Percentiles rank a stretch among this genome's conserved stretches.
These are phyloP conservation scores for Syngnathus floridae DNA, from an alignment of 2,113 vertebrate species.

Conservation along the genomic window DNA sequence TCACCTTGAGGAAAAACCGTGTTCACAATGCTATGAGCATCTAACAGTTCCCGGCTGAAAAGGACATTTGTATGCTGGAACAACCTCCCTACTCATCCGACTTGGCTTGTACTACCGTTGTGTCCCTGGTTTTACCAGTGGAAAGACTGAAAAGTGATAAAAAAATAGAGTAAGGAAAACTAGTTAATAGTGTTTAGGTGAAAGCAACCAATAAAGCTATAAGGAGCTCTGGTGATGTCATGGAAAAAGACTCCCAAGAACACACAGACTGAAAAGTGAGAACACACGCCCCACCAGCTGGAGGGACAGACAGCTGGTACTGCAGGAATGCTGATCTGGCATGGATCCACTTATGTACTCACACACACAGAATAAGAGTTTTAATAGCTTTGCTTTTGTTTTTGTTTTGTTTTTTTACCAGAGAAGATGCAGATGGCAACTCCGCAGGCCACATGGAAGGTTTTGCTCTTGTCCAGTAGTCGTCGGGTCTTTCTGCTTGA, in stretches of 20 bases:
- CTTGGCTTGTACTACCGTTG: too few species aligned
- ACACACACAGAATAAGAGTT: constrained; percentile 14
- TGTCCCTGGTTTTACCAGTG: too few species aligned
- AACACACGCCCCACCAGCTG: constrained; percentile 31
- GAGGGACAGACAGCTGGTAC: constrained; percentile 35
- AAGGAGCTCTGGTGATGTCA: constrained; percentile 43
- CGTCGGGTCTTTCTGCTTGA: constrained; percentile 82
- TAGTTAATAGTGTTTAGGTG: not conserved
- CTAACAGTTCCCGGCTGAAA: not conserved
- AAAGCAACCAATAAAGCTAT: constrained; percentile 25
- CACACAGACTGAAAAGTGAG: constrained; percentile 21
- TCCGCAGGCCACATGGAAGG: constrained; percentile 85
- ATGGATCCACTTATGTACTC: constrained; percentile 24
- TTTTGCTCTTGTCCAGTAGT: constrained; percentile 85
- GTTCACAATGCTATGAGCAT: not conserved
- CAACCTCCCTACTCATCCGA: too few species aligned
- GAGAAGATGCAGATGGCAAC: constrained; percentile 86
- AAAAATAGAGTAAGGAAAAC: not conserved
- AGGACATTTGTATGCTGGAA: too few species aligned
- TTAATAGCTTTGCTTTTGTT: not conserved
- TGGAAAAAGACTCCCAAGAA: constrained; percentile 20
- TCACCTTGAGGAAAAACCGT: not conserved
- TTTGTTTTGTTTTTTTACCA: constrained; percentile 67
- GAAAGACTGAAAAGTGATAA: too few species aligned
- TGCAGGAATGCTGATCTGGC: constrained; percentile 40